Evolutionary conservation across 2,888 invertebrate genomes (phyloP), one percentile per base, ranked within the genome.

Genomic region (Craniophora ligustri): DNA sequence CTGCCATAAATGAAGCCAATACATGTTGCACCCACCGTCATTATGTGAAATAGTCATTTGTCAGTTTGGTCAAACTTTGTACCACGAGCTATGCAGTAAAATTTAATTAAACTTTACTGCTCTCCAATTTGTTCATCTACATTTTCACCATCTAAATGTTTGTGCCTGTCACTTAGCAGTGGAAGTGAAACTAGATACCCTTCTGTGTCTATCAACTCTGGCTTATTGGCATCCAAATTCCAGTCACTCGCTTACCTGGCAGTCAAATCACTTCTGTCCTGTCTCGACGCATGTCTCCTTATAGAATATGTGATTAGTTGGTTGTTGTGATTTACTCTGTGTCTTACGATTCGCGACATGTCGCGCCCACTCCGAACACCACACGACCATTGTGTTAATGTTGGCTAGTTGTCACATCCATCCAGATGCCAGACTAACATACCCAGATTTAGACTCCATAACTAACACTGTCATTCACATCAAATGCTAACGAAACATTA

Each of bases 391-490:
- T 78, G 79, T 84, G 77, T 79, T 74, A 73, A 57, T 78, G 73
- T 78, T 78, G 67, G 69, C 75, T 84, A 82, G 78, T 62, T 65
- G 66, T 79, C 82, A 82, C 84, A 75, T 78, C 77, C 82, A 80
- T 79, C 66, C 60, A 45, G 69, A 88, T 85, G 78, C 66, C 60
- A 45, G 69, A 88, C 85, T 85, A 78, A 88, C 85, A 85, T 83
- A 75, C 68, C 77, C 75, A 72, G 59, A 61, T 23, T 75, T 85
- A 84, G 83, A 82, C 75, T 72, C 81, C 86, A 84, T 87, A 72
- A 80, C 74, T 84, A 85, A 89, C 89, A 90, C 89, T 81, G 14
- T 72, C 85, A 85, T 85, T 82, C 79, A 84, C 82, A 71, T 76
- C 57, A 69, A 81, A 76, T 83, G 77, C 78, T 85, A 67, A 88